These are phyloP conservation scores for Struthidea cinerea DNA, from an alignment of 2,113 vertebrate species.

Conservation along the genomic window DNA sequence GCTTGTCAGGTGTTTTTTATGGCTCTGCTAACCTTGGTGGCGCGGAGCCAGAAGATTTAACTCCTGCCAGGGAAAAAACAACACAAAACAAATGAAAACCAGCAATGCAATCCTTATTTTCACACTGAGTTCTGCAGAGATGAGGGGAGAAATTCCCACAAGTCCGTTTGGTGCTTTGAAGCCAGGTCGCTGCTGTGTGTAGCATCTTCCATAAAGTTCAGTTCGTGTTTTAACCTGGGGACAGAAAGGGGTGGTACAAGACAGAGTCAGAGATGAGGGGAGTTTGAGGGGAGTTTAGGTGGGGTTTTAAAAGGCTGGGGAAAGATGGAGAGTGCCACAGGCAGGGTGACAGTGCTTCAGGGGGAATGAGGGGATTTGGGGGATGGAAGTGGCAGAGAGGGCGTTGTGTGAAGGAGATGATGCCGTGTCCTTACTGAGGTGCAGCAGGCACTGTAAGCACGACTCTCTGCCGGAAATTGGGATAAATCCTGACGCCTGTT, in stretches of 20 bases:
- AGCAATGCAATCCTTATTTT: neutral
- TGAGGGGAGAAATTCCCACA: neutral
- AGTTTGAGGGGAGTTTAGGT: neutral
- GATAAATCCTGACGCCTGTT: neutral
- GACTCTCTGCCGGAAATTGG: neutral
- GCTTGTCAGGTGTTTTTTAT: neutral
- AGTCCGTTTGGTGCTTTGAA: conserved; percentile 21
- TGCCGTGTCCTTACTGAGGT: accelerated
- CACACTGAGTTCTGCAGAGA: neutral
- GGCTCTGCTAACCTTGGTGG: neutral
- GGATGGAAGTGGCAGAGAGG: neutral
- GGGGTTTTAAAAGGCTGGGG: neutral
- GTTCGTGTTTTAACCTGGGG: neutral
- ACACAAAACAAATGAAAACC: neutral
- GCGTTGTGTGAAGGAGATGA: neutral
- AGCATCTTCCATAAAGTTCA: neutral
- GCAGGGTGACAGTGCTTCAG: neutral
- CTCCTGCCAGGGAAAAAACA: neutral
- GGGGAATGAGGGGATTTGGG: neutral
- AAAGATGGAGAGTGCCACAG: neutral
- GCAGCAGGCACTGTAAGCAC: neutral
- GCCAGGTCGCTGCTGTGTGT: neutral
- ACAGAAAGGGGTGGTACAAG: neutral
- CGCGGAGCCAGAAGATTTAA: neutral
- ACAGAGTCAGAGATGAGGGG: too few relatives aligned